Base-by-base conservation (phyloP, 2,113 vertebrate species). In the Rynchops niger region DNA sequence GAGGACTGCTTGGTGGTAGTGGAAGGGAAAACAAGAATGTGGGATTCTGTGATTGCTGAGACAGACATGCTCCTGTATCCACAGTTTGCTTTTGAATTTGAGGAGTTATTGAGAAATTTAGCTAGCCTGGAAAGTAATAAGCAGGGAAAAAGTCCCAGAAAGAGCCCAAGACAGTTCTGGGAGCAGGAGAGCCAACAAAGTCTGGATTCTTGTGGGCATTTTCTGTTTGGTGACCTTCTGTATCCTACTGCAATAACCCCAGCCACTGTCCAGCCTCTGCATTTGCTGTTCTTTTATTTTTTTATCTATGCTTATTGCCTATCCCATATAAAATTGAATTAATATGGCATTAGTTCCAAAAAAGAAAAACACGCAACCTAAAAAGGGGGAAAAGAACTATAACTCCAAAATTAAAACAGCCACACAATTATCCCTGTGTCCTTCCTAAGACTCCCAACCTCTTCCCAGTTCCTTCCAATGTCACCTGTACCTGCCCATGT, bases 81-180 rank as follows among this genome's bases (percentile, higher is more conserved):
- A 74, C 26, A 50, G 25, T 40, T 67, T 56, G 18, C 27, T 82
- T 86, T 81, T 74, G 47, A 45, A 76, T 71, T 56, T 71, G 61
- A 76, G 36, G n/a, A 83, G 20, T 73, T 77, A 63, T 12, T 74
- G 50, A 86, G 56, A 91, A 86, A 63, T 88, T 66, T 67, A 90
- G 17, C 8, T 15, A 67, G 10, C 3, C 30, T 81, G 36, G 15
- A 73, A 91, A 91, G 21, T 21, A 42, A 6, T 10, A n/a, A 70
- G 62, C 72, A 6, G 20, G 22, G 9, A 12, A 40, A 25, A 43
- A 40, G 43, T n/a, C 38, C 17, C 32, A 78, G n/a, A 58, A 78
- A 82, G 15, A 71, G 13, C 23, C 6, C 19, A 45, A 65, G 29
- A 4, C 3, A 5, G 5, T 79, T 63, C 52, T 69, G 34, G 38